Evolutionary conservation across 2,888 invertebrate species (phyloP).

Genomic region (Metalampra italica): DNA sequence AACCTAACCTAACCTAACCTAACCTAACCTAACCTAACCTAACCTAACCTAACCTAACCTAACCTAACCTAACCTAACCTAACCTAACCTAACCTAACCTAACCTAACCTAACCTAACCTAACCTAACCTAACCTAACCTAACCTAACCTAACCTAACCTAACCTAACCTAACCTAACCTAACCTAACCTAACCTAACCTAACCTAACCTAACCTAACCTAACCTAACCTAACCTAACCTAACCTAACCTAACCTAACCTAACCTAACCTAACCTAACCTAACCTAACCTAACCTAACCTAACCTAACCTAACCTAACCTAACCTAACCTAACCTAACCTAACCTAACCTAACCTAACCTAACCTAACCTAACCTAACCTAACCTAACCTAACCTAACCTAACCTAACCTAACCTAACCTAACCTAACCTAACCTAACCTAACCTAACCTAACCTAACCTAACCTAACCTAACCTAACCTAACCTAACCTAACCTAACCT

Average conservation of each 20-base stretch:
- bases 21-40: slow-evolving; percentile 6
- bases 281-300: slow-evolving; percentile 10
- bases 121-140: slow-evolving; percentile 14
- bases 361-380: slow-evolving; percentile 11
- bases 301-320: slow-evolving; percentile 9
- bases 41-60: slow-evolving; percentile 6
- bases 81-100: slow-evolving; percentile 15
- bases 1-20: slow-evolving; percentile 7
- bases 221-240: slow-evolving; percentile 4
- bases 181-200: slow-evolving; percentile 14
- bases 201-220: slow-evolving; percentile 13
- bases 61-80: slow-evolving; percentile 16
- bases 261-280: slow-evolving; percentile 10
- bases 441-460: slow-evolving; percentile 15
- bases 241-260: slow-evolving; percentile 10
- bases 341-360: slow-evolving; percentile 10
- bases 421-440: slow-evolving; percentile 12
- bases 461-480: slow-evolving; percentile 20
- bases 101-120: slow-evolving; percentile 10
- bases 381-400: slow-evolving; percentile 10
- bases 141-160: slow-evolving; percentile 15
- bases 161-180: slow-evolving; percentile 16
- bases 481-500: slow-evolving; percentile 23
- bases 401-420: slow-evolving; percentile 14
- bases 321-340: slow-evolving; percentile 10